These are phyloP conservation scores for Chelidonichthys spinosus DNA, from an alignment of 2,797 vertebrate genomes.

Conservation along the genomic window DNA sequence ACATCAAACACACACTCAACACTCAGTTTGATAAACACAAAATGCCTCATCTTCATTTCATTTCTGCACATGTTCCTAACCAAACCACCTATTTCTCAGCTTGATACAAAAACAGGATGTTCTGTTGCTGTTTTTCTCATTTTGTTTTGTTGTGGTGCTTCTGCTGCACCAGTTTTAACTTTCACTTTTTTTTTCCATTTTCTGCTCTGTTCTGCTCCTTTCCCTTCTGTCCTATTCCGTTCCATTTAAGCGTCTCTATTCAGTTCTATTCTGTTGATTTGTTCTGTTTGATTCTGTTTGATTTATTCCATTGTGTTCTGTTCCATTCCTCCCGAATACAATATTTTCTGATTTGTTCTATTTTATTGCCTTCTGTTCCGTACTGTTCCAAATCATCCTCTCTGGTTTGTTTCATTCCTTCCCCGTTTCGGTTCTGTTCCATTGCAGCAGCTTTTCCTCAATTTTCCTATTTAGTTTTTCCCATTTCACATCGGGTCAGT, in stretches of 20 bases:
- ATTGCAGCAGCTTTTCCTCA: slow-evolving; percentile 19
- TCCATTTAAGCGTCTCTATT: neutral
- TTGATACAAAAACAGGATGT: slow-evolving; percentile 29
- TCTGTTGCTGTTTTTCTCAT: slow-evolving; percentile 9
- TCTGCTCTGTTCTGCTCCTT: neutral
- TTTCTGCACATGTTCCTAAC: slow-evolving; percentile 29
- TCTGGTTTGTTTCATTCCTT: slow-evolving; percentile 37
- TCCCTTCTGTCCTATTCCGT: neutral
- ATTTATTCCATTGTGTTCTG: neutral
- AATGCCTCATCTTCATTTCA: slow-evolving; percentile 36
- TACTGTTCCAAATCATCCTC: slow-evolving; percentile 14
- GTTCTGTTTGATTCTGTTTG: neutral
- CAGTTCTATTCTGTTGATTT: neutral
- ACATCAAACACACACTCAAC: slow-evolving; percentile 9
- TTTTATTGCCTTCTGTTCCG: slow-evolving; percentile 15
- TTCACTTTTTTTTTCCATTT: neutral
- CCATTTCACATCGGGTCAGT: slow-evolving; percentile 27
- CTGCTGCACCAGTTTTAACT: neutral
- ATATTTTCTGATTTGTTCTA: slow-evolving; percentile 3
- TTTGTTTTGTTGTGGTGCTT: slow-evolving; percentile 10
- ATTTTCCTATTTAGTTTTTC: slow-evolving; percentile 44
- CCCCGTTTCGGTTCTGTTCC: slow-evolving; percentile 35
- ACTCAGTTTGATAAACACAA: neutral
- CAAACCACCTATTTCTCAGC: slow-evolving; percentile 19
- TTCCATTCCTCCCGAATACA: neutral